Base-by-base conservation (phyloP, 2,797 vertebrate genomes). In the Ctenopoma kingsleyae region DNA sequence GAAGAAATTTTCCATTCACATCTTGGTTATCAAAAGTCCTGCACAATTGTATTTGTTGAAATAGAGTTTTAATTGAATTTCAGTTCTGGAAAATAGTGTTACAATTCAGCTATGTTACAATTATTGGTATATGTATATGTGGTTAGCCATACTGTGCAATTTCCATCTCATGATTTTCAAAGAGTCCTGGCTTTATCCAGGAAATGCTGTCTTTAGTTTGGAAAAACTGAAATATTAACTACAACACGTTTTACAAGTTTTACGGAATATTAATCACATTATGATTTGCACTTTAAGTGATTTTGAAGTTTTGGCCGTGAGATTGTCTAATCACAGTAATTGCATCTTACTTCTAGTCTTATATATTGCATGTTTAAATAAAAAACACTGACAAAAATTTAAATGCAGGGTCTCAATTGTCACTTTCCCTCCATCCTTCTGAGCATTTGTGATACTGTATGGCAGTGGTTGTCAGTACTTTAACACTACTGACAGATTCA, bases 401-500 rank as follows among this genome's bases (percentile, higher is more conserved):
- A 38, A 50, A 54, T 35, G 50, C 2, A 57, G 30, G 41, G 62
- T 22, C 17, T 38, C 8, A 50, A 27, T 51, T 63, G 62, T 67
- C 59, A 49, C 23, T 40, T 76, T 60, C 8, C 22, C 25, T 55
- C 47, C 41, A 54, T 54, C 40, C 2, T 41, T 41, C 56, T 5
- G 5, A 35, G 59, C 23, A 50, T 67, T 53, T 48, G 47, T 54
- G 44, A 63, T 23, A 48, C 9, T 0, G 1, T 59, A 9, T 65
- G 36, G 4, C 44, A 23, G 53, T 44, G 27, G 23, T 12, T 84
- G 57, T 73, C 80, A 52, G 61, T 17, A 7, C 73, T 66, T 44
- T 74, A 10, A 49, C 56, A 44, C 6, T 61, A 44, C 20, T 69
- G 55, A 84, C 66, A 81, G 67, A 80, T 81, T 81, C 51, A 65